Evolutionary conservation across 2,113 vertebrate species (phyloP).

Genomic region (Gobiocypris rarus): DNA sequence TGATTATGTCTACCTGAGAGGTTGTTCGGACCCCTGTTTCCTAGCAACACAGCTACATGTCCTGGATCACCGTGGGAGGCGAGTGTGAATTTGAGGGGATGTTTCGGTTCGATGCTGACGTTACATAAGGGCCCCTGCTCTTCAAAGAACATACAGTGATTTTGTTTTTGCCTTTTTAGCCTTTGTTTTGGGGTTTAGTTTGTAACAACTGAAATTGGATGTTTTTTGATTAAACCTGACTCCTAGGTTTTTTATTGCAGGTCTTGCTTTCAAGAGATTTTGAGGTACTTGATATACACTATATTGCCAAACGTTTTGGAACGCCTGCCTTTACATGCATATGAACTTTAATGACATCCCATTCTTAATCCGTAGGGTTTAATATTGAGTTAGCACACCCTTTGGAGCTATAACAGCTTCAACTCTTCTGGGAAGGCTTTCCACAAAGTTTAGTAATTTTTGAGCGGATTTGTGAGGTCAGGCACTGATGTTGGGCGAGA

Average conservation of each 20-base stretch:
- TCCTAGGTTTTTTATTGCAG: background rate
- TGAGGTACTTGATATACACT: background rate
- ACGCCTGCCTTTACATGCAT: too few species aligned
- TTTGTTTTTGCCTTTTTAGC: background rate
- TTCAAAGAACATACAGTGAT: conserved; percentile 4
- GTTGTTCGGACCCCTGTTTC: conserved; percentile 38
- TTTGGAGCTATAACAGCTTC: too few species aligned
- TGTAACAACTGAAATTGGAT: background rate
- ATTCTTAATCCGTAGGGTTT: too few species aligned
- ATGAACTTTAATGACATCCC: too few species aligned
- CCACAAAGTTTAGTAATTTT: too few species aligned
- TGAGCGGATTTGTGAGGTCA: too few species aligned
- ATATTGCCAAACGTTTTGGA: too few species aligned
- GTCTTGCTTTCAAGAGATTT: background rate
- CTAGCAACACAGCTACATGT: conserved; percentile 44
- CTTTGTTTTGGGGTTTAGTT: background rate
- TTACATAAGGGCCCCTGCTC: conserved; percentile 28
- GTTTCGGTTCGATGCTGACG: conserved; percentile 19
- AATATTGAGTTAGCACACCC: too few species aligned
- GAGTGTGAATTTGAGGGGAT: background rate
- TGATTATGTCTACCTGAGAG: conserved; percentile 27
- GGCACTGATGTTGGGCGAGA: too few species aligned
- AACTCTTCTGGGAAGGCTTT: too few species aligned
- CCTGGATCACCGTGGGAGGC: conserved; percentile 29
- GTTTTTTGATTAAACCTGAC: background rate